Evolutionary conservation across 1,140 invertebrate species (phyloP), one percentile per base, ranked within the genome.

Genomic region (Epicauta chinensis): DNA sequence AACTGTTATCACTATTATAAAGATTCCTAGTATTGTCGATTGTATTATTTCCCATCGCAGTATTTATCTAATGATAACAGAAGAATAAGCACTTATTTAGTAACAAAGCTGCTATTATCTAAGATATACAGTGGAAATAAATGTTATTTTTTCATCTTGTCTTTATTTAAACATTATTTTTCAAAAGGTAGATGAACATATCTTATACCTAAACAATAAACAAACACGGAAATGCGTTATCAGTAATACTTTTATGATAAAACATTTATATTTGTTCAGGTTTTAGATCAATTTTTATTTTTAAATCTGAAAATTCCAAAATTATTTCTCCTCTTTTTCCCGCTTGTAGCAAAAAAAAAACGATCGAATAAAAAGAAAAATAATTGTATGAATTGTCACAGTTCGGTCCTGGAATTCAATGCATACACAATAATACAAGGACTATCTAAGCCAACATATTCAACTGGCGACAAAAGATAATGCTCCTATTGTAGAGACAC

Each of bases 401-500:
- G 23, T 23, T 23, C 23, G 23, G 23, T 36, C 50, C 42, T 51
- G 53, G 49, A 62, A 52, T 36, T 42, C 37, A 31, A 49, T 23
- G 23, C 23, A 23, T 23, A 23, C 23, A 23, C 23, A 23, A 67
- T 61, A 66, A 69, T 67, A 62, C 49, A 23, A 23, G 23, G 32
- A 58, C 64, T 63, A 69, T 68, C 67, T 67, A 66, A 67, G 60
- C 60, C 61, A 65, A 69, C 68, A 69, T 64, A 68, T 67, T 70
- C 68, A 67, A 54, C 62, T 68, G 68, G 65, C 68, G 68, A 69
- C 68, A 68, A 68, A 69, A 69, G 68, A 70, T 70, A 70, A 70
- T 70, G 66, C 67, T 50, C 43, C 60, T 58, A 70, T 70, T 69
- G 67, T 70, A 59, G 63, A 58, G 61, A 65, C 64, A 63, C 62